A percentile compares a stretch with the other conserved stretches of the same genome.
Conservation (phyloP, 2,888 invertebrate genomes). For the Brenthis hecate region DNA sequence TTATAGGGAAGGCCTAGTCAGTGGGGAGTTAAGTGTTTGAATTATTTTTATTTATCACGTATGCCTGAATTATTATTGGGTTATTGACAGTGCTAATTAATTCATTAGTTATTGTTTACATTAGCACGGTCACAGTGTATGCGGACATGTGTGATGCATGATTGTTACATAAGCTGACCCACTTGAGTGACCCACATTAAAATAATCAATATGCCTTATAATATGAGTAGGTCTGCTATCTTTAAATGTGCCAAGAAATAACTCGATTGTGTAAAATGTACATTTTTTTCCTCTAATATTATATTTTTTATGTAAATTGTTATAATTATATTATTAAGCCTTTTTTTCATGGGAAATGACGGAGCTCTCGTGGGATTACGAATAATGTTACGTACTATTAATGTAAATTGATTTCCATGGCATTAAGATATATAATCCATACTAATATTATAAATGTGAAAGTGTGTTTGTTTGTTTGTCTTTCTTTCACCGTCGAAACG, state of each 20-base stretch:
- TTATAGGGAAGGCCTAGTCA: no score
- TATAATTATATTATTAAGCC: no score
- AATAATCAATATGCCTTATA: constrained; percentile 16
- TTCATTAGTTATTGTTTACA: background rate
- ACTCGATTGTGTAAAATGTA: background rate
- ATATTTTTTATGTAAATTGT: no score
- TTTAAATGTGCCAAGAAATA: background rate
- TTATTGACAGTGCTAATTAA: background rate
- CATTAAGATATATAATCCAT: no score
- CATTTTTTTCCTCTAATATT: no score
- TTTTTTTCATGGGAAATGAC: no score
- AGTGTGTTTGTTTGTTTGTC: no score
- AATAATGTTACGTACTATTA: no score
- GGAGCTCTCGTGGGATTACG: no score
- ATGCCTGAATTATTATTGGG: background rate
- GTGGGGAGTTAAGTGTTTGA: background rate
- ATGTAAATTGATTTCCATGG: no score
- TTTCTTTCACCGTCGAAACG: no score
- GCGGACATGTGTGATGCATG: constrained; percentile 10
- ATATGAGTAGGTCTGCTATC: background rate
- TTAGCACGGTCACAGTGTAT: background rate
- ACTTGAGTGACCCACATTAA: constrained; percentile 19
- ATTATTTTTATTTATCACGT: background rate
- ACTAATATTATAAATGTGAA: no score
- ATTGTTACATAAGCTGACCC: constrained; percentile 15